These are phyloP conservation scores for Artemia sinica DNA, from an alignment of 2,888 invertebrate genomes.

Conservation along the genomic window DNA sequence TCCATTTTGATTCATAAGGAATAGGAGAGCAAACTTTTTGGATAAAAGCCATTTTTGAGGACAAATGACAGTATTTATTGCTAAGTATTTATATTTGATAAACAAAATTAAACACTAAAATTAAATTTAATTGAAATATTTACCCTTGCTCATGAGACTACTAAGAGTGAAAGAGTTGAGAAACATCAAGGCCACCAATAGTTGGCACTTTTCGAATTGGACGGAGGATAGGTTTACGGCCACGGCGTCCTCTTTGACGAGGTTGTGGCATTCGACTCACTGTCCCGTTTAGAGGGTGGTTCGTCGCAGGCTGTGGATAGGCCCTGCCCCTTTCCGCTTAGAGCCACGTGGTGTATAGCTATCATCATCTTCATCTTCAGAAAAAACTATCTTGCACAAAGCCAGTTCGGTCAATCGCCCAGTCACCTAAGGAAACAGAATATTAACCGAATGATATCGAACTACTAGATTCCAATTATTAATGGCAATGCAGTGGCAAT, in stretches of 20 bases:
- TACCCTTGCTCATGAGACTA: slow-evolving; percentile 1
- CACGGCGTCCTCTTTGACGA: not conserved
- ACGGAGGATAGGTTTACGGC: not conserved
- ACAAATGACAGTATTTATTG: no score
- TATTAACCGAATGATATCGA: no score
- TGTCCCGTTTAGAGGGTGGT: not conserved
- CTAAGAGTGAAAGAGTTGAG: not conserved
- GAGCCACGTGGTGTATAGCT: not conserved
- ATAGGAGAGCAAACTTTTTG: no score
- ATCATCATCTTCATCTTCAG: slow-evolving; percentile 9
- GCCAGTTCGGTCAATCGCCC: slow-evolving; percentile 9
- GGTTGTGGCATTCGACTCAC: slow-evolving; percentile 1
- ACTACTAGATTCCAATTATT: no score
- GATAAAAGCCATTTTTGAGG: no score
- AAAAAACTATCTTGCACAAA: not conserved
- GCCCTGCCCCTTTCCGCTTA: not conserved
- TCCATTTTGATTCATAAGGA: no score
- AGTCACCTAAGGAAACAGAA: not conserved
- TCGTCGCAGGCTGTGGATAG: not conserved
- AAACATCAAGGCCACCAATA: slow-evolving; percentile 13
- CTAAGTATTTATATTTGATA: no score
- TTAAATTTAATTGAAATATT: no score
- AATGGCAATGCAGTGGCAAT: no score
- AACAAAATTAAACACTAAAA: no score
- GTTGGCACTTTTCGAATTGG: slow-evolving; percentile 7